These are phyloP conservation scores for Eledona agricola DNA, from an alignment of 2,888 invertebrate genomes.

Conservation along the genomic window DNA sequence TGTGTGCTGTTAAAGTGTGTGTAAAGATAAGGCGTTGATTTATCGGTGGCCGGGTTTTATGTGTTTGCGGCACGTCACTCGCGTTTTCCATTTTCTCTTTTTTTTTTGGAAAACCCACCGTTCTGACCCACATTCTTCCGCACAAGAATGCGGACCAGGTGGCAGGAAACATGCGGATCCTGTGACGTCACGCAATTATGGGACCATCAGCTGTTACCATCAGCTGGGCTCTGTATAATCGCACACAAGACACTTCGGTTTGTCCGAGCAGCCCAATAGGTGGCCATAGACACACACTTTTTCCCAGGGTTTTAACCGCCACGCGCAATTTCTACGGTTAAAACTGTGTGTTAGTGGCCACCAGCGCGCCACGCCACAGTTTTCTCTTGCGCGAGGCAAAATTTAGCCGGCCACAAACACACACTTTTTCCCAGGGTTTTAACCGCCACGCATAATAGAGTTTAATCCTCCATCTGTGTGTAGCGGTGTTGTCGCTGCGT, in stretches of 20 bases:
- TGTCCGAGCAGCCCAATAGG: not conserved
- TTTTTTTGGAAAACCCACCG: not conserved
- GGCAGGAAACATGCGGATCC: slow-evolving; percentile 57
- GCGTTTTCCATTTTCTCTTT: slow-evolving; percentile 11
- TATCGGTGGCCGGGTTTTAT: slow-evolving; percentile 49
- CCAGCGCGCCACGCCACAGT: too few species aligned
- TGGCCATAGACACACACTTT: too few species aligned
- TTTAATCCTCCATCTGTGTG: too few species aligned
- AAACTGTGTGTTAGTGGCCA: too few species aligned
- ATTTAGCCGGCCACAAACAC: too few species aligned
- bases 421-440: too few species aligned
- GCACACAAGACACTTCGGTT: not conserved
- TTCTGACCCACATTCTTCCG: slow-evolving; percentile 30
- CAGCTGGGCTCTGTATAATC: slow-evolving; percentile 55
- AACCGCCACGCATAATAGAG: too few species aligned
- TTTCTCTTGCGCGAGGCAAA: too few species aligned
- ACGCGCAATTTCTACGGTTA: too few species aligned
- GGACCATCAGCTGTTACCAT: slow-evolving; percentile 47
- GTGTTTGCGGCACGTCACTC: slow-evolving; percentile 25
- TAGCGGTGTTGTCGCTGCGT: too few species aligned
- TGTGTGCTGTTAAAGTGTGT: slow-evolving; percentile 54
- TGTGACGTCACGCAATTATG: slow-evolving; percentile 54
- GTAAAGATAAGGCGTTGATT: slow-evolving; percentile 57
- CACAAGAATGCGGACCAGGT: slow-evolving; percentile 50
- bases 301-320: too few species aligned